phyloP scores from a whole-genome alignment of 2,113 vertebrate species.

The Lanius ludovicianus region DNA sequence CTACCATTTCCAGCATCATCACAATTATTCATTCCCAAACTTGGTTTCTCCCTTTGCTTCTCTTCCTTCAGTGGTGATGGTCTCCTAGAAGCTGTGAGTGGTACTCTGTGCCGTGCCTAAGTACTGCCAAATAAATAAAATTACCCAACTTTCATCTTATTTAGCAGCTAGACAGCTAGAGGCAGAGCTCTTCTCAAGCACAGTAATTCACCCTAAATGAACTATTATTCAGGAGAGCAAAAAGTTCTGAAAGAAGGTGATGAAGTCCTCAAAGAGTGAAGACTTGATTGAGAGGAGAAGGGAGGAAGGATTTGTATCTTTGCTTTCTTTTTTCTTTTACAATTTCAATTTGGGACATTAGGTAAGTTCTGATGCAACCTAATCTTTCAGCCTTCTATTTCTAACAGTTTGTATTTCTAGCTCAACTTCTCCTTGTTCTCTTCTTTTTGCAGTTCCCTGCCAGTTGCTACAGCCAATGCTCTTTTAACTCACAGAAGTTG shows the following conservation, averaged over 20 bases:
- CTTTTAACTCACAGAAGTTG: background rate
- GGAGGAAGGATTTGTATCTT: background rate
- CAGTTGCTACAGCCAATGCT: background rate
- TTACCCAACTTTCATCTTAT: background rate
- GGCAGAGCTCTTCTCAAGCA: background rate
- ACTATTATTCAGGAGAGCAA: background rate
- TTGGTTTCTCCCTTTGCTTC: background rate
- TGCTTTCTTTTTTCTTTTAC: background rate
- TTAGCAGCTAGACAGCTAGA: background rate
- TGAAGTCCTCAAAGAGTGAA: background rate
- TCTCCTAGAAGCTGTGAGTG: background rate
- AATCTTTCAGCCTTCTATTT: background rate
- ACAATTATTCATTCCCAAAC: background rate
- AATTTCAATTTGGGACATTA: background rate
- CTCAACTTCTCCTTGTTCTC: background rate
- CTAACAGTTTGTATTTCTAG: background rate
- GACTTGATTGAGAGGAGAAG: background rate
- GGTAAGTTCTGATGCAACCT: background rate
- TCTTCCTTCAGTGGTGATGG: background rate
- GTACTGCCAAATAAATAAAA: background rate
- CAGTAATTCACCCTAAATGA: background rate
- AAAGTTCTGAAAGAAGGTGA: background rate
- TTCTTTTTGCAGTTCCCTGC: background rate
- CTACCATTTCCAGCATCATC: background rate
- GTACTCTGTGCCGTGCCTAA: background rate